Percentiles rank a stretch among this genome's conserved stretches.
Conservation (phyloP, 2,888 invertebrate species). For the Ligdia adustata region DNA sequence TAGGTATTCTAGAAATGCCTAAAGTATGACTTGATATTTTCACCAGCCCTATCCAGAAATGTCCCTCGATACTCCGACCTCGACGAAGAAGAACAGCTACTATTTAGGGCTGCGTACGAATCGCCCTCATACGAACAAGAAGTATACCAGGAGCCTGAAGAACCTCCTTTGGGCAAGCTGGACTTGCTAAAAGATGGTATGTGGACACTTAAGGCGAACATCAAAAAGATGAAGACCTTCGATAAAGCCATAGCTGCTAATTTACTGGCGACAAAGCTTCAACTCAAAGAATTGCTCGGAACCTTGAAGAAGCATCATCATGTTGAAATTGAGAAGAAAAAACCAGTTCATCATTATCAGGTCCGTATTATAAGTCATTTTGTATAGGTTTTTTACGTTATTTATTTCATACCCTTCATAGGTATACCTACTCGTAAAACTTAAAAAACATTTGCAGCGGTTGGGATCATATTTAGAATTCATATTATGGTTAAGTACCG, state of each 20-base stretch:
- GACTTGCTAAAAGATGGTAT: constrained; percentile 71
- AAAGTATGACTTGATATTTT: too few species aligned
- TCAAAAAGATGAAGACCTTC: constrained; percentile 69
- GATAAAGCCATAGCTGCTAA: constrained; percentile 71
- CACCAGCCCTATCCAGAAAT: constrained; percentile 52
- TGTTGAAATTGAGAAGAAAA: constrained; percentile 50
- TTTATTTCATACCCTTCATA: too few species aligned
- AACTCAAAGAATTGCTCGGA: constrained; percentile 64
- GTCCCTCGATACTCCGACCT: constrained; percentile 61
- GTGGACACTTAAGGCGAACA: constrained; percentile 71
- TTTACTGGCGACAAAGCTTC: constrained; percentile 65
- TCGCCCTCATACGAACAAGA: constrained; percentile 64
- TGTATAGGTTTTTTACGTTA: too few species aligned
- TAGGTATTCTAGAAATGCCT: too few species aligned
- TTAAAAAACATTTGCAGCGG: too few species aligned
- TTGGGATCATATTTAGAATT: too few species aligned
- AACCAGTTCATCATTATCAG: constrained; percentile 61
- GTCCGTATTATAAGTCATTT: too few species aligned
- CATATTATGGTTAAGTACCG: too few species aligned
- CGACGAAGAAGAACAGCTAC: constrained; percentile 68
- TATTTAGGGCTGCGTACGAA: constrained; percentile 71
- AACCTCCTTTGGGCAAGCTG: constrained; percentile 63
- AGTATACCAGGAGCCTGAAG: constrained; percentile 53
- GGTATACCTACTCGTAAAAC: too few species aligned
- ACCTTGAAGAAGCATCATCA: constrained; percentile 58